Conservation (phyloP, 2,113 vertebrate genomes). For the Campylorhamphus procurvoides region DNA sequence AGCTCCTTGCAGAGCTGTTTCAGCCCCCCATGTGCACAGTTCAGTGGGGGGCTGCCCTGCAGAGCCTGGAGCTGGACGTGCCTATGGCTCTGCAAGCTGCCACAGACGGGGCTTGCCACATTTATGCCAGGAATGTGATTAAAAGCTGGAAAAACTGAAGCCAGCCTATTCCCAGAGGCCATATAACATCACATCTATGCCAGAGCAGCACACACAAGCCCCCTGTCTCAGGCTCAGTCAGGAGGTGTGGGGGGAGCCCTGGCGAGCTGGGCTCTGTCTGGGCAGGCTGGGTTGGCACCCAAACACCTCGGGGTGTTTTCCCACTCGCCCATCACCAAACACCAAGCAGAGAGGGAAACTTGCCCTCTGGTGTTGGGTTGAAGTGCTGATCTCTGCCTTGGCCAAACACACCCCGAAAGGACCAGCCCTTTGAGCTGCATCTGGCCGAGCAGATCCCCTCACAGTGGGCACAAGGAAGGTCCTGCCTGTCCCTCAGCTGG, state of each 20-base stretch:
- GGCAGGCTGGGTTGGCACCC: neutral
- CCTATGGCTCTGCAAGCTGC: neutral
- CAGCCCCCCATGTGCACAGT: neutral
- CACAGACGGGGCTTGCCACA: neutral
- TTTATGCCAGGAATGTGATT: slow-evolving; percentile 69
- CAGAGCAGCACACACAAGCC: slow-evolving; percentile 54
- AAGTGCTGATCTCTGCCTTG: neutral
- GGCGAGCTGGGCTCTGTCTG: neutral
- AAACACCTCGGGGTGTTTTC: neutral
- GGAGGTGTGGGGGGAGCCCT: neutral
- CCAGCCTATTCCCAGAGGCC: slow-evolving; percentile 43
- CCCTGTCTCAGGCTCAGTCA: slow-evolving; percentile 29
- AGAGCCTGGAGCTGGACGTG: neutral
- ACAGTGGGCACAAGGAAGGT: accelerated
- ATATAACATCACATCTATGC: slow-evolving; percentile 1
- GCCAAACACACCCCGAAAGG: neutral
- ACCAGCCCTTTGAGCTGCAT: neutral
- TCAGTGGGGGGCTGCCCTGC: neutral
- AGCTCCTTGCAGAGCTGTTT: neutral
- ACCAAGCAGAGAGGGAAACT: neutral
- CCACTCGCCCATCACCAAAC: neutral
- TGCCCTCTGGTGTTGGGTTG: neutral
- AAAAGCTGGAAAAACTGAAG: slow-evolving; percentile 61
- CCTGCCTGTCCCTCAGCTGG: accelerated
- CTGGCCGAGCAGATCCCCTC: neutral